Percentiles rank a stretch among this genome's conserved stretches.
Evolutionary conservation across 2,888 invertebrate species (phyloP).

Genomic region (Xylota sylvarum): DNA sequence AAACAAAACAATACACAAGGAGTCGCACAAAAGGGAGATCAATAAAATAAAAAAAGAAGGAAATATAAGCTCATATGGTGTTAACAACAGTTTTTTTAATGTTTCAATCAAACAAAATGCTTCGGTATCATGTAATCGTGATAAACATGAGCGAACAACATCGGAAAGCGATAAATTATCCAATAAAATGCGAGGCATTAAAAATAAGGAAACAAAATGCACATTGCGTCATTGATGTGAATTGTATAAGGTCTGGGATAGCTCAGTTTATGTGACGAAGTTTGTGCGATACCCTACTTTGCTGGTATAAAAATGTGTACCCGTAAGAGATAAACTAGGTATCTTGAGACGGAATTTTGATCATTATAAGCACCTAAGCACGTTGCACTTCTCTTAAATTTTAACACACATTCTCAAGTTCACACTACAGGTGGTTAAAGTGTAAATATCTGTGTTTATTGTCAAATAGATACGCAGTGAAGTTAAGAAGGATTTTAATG

Average conservation of each 20-base stretch:
- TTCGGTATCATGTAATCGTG: conserved; percentile 25
- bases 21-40: background rate
- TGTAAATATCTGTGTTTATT: no score
- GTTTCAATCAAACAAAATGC: conserved; percentile 32
- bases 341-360: no score
- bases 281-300: background rate
- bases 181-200: background rate
- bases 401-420: no score
- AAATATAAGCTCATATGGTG: conserved; percentile 13
- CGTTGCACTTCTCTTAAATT: no score
- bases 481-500: no score
- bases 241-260: no score
- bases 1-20: background rate
- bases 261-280: no score
- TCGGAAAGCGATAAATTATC: conserved; percentile 13
- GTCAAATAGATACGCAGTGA: no score
- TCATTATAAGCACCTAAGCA: no score
- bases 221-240: conserved; percentile 8
- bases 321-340: no score
- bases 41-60: background rate
- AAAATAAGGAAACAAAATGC: background rate
- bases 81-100: conserved; percentile 29
- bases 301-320: no score
- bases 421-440: no score
- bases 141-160: conserved; percentile 36